These are phyloP conservation scores for Drosophila grimshawi DNA, from an alignment of 1,140 invertebrate species.

Conservation along the genomic window DNA sequence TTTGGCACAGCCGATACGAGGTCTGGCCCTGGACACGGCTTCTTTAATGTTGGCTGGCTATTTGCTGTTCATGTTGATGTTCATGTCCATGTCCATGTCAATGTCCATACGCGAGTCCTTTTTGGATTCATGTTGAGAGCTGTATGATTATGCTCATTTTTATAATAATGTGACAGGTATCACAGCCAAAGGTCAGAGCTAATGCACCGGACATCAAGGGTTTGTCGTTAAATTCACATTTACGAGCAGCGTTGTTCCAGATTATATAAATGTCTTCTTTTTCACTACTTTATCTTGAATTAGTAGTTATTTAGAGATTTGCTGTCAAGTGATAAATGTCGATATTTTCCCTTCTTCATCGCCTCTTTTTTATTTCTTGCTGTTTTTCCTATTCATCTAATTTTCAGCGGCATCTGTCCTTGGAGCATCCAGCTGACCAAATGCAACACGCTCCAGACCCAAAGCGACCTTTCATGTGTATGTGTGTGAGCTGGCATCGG, in stretches of 20 bases:
- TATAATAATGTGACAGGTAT: conserved; percentile 5
- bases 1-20: conserved; percentile 51
- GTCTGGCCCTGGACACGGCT: not conserved
- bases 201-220: not conserved
- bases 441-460: conserved; percentile 21
- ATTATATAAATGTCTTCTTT: conserved; percentile 62
- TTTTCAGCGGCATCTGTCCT: conserved; percentile 43
- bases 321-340: conserved; percentile 70
- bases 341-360: conserved; percentile 17
- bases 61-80: not conserved
- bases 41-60: not conserved
- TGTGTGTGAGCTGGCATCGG: conserved; percentile 42
- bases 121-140: not conserved
- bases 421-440: conserved; percentile 49
- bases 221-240: not conserved
- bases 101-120: not conserved
- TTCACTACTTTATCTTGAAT: conserved; percentile 33
- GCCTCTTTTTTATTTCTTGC: conserved; percentile 6
- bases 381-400: conserved; percentile 19
- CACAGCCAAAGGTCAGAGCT: not conserved
- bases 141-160: conserved; percentile 3
- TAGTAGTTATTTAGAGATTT: conserved; percentile 56
- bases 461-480: conserved; percentile 33
- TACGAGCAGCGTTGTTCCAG: not conserved
- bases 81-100: not conserved